Evolutionary conservation across 2,113 vertebrate genomes (phyloP), one percentile per base, ranked within the genome.

Genomic region (Elaphurus davidianus): DNA sequence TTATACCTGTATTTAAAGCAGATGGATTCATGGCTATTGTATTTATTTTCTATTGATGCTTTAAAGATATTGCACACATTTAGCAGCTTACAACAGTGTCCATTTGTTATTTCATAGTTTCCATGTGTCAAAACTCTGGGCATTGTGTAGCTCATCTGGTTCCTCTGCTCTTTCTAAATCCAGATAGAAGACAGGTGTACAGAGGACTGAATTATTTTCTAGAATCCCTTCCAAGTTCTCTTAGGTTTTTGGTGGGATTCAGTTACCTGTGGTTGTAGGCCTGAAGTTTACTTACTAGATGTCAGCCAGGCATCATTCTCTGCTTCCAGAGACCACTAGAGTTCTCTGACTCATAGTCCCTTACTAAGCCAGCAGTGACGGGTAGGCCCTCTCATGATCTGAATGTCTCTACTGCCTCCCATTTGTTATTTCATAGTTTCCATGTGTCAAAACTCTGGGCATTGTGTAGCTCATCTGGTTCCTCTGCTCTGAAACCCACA

Each of bases 301-400:
- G 14, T 78, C 57, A 47, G 59, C 43, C 0, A 40, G 36, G 21
- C 6, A 2, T 33, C 10, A 25, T 30, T n/a, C 7, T 54, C 57
- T 36, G 15, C 27, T 30, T 59, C 11, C 12, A 27, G 12, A 21
- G 10, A 23, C 2, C 57, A 19, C 25, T 5, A 6, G 36, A 0
- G 1, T 27, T 67, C 21, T 25, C 40, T 54, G 6, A 47, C 2
- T 90, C 33, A 19, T 3, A 27, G 64, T 6, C 2, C 9, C 2
- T 45, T n/a, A 67, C 25, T 47, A 45, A 79, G 11, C 30, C 30
- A 89, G 13, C 13, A 16, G 6, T 28, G 55, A 30, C 2, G 33
- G 13, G 2, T 1, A 14, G 3, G 3, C 13, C 45, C 62, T 55
- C 57, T 23, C 36, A 0, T 21, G 1, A 7, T 33, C 54, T 10